Base-by-base conservation (phyloP, 2,797 vertebrate species). In the Alcedo quadribrachys region DNA sequence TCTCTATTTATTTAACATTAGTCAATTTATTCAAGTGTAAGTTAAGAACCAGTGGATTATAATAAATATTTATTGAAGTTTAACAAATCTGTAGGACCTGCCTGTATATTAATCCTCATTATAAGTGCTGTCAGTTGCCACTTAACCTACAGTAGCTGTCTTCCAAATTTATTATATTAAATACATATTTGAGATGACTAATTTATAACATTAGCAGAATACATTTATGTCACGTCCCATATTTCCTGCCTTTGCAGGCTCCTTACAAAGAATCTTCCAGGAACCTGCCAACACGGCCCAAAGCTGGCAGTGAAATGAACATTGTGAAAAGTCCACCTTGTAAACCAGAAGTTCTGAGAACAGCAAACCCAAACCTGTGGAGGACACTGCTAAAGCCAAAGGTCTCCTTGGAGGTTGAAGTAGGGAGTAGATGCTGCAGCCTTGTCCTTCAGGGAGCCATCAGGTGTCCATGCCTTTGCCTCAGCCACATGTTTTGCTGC, bases 61-160 rank as follows among this genome's bases (percentile, higher is more conserved):
- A 92, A 95, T 91, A 95, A 95, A 94, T 96, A 95, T 96, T 95
- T 96, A 92, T 92, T 93, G 92, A 94, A 94, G 86, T 95, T 93
- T 87, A 96, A 83, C 84, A 89, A 89, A 90, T 90, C 90, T 90
- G 73, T 79, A 43, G 79, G 93, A 92, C 73, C n/a, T 81, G 73
- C 78, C 81, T 83, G 79, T 90, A 33, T 94, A 93, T 96, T 96
- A 96, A 94, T 94, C 93, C 92, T 96, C 88, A 94, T 95, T 95
- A 91, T 81, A 87, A 94, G 79, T 61, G 79, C 94, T 89, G 89
- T 93, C 92, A 89, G 61, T 96, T 96, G 89, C 89, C 80, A 94
- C 74, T 95, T 95, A 92, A 94, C 90, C 94, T 92, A 92, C 66
- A 79, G 79, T 87, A 90, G 81, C 93, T 90, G 60, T 81, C 69